Evolutionary conservation across 1,140 invertebrate genomes (phyloP), one percentile per base, ranked within the genome.

Genomic region (Platorchestia sp.): DNA sequence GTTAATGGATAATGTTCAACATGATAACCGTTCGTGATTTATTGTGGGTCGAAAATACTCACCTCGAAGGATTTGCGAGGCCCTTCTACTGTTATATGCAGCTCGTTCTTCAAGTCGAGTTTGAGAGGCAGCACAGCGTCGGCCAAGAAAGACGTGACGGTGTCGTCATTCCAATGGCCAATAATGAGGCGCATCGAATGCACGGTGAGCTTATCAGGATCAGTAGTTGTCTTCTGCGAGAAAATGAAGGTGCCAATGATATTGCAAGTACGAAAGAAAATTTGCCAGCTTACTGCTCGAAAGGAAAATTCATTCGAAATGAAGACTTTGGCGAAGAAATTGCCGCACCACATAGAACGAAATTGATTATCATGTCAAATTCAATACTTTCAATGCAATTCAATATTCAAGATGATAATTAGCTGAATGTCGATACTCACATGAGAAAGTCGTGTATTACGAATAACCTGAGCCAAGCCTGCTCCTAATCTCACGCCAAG

Each of bases 91-190:
- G 91, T 47, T 5, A 93, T 44, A 10, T 93, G 6, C 45, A 93
- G 44, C 43, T 45, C 45, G 47, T 93, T 93, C 40, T 44, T 93
- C 10, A 93, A 19, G 14, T 93, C 91, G 14, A 93, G 43, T 47
- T 93, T 93, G 45, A 93, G 91, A 45, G 91, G 91, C 91, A 93
- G 45, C 5, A 93, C 45, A 14, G 45, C 6, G 91, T 93, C 45
- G 91, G 91, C 45, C 10, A 93, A 44, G 91, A 93, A 47, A 47
- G 43, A 42, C 16, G 91, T 93, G 36, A 93, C 40, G 44, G 41
- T 93, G 41, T 14, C 10, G 91, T 45, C 45, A 47, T 93, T 44
- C 43, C 45, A 93, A n/a, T 47, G 41, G 44, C 91, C 43, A 47
- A 93, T 40, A 10, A 47, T 14, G 91, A 93, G 91, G 16, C 45